These are phyloP conservation scores for Sardinella longiceps DNA, from an alignment of 2,797 vertebrate species.

Conservation along the genomic window DNA sequence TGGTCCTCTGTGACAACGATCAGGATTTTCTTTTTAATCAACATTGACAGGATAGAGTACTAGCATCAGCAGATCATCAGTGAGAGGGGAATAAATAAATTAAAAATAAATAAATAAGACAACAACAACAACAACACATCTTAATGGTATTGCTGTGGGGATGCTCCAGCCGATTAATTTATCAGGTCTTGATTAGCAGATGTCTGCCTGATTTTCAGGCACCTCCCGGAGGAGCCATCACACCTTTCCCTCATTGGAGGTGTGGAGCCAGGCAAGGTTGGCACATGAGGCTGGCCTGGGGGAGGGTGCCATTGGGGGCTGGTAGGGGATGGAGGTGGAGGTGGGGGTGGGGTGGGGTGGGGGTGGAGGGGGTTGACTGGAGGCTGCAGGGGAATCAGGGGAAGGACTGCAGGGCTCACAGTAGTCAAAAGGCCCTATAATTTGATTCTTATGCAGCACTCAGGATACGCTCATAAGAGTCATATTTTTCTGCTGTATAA, in stretches of 20 bases:
- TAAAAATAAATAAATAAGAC: not conserved
- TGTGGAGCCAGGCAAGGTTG: not conserved
- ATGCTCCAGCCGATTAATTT: not conserved
- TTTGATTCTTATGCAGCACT: not conserved
- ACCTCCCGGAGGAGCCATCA: not conserved
- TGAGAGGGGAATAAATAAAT: not conserved
- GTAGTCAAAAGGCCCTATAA: not conserved
- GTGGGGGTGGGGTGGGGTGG: not conserved
- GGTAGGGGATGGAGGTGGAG: not conserved
- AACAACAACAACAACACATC: not conserved
- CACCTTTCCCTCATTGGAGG: slow-evolving; percentile 4
- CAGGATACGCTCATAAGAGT: not conserved
- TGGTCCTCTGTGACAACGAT: not conserved
- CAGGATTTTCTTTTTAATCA: not conserved
- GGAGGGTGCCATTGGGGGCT: not conserved
- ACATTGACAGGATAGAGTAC: not conserved
- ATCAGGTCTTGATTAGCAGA: slow-evolving; percentile 10
- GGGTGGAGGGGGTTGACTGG: not conserved
- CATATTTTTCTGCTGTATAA: not conserved
- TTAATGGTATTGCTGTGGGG: not conserved
- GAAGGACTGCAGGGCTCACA: not conserved
- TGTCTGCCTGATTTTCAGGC: slow-evolving; percentile 8
- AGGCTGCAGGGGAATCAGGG: not conserved
- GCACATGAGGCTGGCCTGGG: not conserved
- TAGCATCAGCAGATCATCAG: not conserved